Evolutionary conservation across 1,140 invertebrate genomes (phyloP).

Genomic region (Caenorhabditis briggsae): DNA sequence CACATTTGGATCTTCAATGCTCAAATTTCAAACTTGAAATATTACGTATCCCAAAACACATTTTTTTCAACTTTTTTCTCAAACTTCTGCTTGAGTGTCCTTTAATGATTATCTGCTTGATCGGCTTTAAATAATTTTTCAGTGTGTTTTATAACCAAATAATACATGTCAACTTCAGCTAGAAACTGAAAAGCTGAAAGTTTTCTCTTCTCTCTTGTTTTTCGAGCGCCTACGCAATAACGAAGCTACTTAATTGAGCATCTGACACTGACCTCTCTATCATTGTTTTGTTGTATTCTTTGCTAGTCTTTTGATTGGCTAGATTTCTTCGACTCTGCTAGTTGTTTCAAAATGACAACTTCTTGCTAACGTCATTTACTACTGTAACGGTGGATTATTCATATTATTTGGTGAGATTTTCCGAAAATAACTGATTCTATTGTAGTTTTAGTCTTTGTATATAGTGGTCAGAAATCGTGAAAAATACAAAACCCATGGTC

Average conservation of each 20-base stretch:
- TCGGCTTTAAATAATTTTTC: neutral
- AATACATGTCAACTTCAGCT: too few species aligned
- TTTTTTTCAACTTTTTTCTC: neutral
- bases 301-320: neutral
- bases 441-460: neutral
- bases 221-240: slow-evolving; percentile 19
- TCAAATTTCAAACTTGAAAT: too few species aligned
- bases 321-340: neutral
- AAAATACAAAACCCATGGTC: neutral
- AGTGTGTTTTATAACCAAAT: neutral
- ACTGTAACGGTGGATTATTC: neutral
- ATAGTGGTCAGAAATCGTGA: neutral
- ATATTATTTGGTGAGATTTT: neutral
- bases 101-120: neutral
- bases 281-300: slow-evolving; percentile 27
- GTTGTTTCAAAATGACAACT: neutral
- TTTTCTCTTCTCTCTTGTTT: neutral
- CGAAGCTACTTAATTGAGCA: slow-evolving; percentile 29
- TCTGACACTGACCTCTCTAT: slow-evolving; percentile 28
- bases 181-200: too few species aligned
- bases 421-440: neutral
- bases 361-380: neutral
- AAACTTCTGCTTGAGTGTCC: neutral
- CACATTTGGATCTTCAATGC: neutral
- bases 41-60: too few species aligned